Evolutionary conservation across 2,797 vertebrate species (phyloP).

Genomic region (Macropodus opercularis): DNA sequence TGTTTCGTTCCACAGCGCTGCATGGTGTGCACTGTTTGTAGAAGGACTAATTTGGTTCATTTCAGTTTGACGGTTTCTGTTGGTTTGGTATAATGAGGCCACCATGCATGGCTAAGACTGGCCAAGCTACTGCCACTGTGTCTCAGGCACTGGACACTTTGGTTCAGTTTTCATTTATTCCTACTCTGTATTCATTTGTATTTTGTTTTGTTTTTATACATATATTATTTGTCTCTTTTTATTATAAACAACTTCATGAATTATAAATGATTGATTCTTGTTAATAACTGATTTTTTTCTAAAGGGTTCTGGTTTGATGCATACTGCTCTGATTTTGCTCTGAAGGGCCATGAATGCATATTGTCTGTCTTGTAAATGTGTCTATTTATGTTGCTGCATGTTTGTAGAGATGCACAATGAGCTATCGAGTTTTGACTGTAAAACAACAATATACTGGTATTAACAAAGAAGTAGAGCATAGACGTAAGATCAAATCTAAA

Average conservation of each 20-base stretch:
- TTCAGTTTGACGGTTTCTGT: constrained; percentile 27
- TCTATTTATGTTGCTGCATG: constrained; percentile 61
- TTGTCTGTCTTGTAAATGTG: constrained; percentile 39
- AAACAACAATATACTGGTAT: background rate
- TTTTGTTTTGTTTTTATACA: constrained; percentile 1
- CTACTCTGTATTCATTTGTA: constrained; percentile 10
- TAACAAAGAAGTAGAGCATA: background rate
- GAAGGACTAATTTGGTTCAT: constrained; percentile 2
- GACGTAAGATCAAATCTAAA: background rate
- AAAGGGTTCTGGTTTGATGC: constrained; percentile 19
- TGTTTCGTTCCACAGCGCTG: constrained; percentile 33
- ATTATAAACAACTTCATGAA: constrained; percentile 22
- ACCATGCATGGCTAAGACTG: constrained; percentile 60
- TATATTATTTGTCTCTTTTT: constrained; percentile 14
- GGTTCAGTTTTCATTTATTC: background rate
- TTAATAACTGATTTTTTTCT: constrained; percentile 16
- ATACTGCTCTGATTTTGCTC: constrained; percentile 30
- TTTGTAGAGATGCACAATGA: constrained; percentile 38
- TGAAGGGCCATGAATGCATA: constrained; percentile 28
- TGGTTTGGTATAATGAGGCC: constrained; percentile 27
- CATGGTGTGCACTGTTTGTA: constrained; percentile 29
- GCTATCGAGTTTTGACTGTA: background rate
- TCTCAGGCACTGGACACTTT: constrained; percentile 17
- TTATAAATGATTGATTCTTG: constrained; percentile 20
- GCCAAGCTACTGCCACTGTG: constrained; percentile 25